Base-by-base conservation (phyloP, 2,797 vertebrate species). In the Acropternis orthonyx region DNA sequence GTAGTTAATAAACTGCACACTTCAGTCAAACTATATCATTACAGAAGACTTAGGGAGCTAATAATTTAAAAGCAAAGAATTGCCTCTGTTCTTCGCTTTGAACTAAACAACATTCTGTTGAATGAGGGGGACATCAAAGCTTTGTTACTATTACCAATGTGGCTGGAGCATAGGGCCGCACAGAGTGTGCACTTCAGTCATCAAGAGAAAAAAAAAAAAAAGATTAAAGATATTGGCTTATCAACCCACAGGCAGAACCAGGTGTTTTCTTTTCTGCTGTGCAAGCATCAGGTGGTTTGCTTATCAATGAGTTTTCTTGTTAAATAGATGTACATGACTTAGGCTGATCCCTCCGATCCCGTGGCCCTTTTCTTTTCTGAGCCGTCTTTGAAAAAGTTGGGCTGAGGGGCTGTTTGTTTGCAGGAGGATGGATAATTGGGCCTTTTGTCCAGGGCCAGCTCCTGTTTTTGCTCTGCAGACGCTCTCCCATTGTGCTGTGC, bases 1-100 rank as follows among this genome's bases (percentile, higher is more conserved):
- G 98, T 98, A 98, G 98, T 98, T 98, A 98, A 99, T 98, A 98
- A 98, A 99, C 97, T 98, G 98, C 98, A 98, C 98, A 98, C 98
- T 98, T 98, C 98, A 98, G 98, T 98, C 98, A 98, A 98, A 98
- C 98, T 97, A 96, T 98, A 98, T 98, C 98, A 98, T 98, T 98
- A 98, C 98, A 98, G 98, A 98, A 97, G 98, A 98, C 97, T 98
- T 98, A 97, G 98, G 97, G 92, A 98, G 98, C 98, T 98, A 98
- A 99, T 98, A 98, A 98, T 98, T 98, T 98, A 98, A 98, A 98
- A 98, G 97, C 98, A 98, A 98, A 97, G 98, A 97, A 97, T 98
- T 94, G 98, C 98, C 97, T 98, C 97, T 97, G 98, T 98, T 97
- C 98, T 97, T 96, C 44, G 88, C 98, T 99, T 98, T 99, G 98